Evolutionary conservation across 2,113 vertebrate genomes (phyloP), one percentile per base, ranked within the genome.

Genomic region (Vombatus ursinus): DNA sequence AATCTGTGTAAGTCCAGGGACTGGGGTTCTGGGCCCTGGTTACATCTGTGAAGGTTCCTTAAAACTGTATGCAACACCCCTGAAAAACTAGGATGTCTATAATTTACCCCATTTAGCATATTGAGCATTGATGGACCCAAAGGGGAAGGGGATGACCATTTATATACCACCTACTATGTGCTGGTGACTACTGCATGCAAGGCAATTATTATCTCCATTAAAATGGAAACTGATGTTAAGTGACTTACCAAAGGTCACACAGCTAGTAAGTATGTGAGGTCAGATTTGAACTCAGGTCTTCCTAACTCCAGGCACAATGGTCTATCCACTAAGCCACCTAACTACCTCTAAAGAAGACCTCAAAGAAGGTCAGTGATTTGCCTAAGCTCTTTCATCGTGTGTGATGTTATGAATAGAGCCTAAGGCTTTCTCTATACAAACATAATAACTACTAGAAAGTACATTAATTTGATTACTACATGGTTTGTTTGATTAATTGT

Each of bases 161-260:
- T 89, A 49, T 5, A 49, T 77, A 95, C 22, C 25, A 77, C n/a
- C 14, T 84, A 22, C 89, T 91, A 93, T 94, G 90, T 93, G n/a
- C 19, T 52, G 37, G 16, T 77, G 16, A 7, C 11, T 92, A 3
- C 16, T 93, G 91, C 51, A 53, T 92, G 31, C 93, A 48, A 94
- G 51, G 90, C 9, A 77, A 37, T 44, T 50, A 50, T 90, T 94
- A 91, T 22, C 5, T 1, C 50, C 24, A 47, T 44, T 49, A 49
- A 49, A 49, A 49, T 49, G 51, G 48, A 94, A 91, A 37, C 3
- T 28, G 89, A n/a, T 96, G 68, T 44, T 84, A 84, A 84, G 7
- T 84, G n/a, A 44, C 16, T 84, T 84, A 22, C n/a, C 16, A 44
- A 84, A 44, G 68, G n/a, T 84, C 68, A 84, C 16, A 84, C 7